These are phyloP conservation scores for Microtus montanus DNA, from an alignment of 2,113 vertebrate genomes.

Conservation along the genomic window DNA sequence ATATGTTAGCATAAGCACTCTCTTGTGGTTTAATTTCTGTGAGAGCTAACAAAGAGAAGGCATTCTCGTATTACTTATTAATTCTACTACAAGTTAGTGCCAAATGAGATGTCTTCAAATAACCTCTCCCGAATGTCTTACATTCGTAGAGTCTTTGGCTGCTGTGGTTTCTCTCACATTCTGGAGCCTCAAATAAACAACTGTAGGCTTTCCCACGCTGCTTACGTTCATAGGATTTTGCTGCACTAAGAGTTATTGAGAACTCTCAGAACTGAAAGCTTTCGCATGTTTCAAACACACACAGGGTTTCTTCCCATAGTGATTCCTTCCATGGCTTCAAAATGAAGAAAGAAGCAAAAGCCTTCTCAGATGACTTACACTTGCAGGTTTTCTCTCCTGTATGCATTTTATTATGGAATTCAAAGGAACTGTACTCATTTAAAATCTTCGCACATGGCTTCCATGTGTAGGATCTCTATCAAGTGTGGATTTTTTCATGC, in stretches of 20 bases:
- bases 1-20: too few species aligned
- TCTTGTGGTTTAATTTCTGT: background rate
- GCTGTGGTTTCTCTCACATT: background rate
- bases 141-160: background rate
- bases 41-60: background rate
- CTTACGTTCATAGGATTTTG: background rate
- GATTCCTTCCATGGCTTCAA: background rate
- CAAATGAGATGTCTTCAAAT: background rate
- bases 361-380: background rate
- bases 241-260: background rate
- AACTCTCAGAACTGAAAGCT: conserved; percentile 63
- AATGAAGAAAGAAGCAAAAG: background rate
- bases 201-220: background rate
- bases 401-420: background rate
- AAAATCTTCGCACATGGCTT: background rate
- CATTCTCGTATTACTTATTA: background rate
- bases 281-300: conserved; percentile 60
- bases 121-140: background rate
- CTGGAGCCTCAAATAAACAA: background rate
- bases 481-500: background rate
- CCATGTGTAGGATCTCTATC: background rate
- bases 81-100: background rate
- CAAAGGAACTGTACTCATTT: background rate
- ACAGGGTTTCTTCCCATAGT: conserved; percentile 29
- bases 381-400: background rate